These are phyloP conservation scores for Columbina picui DNA, from an alignment of 2,113 vertebrate genomes.

Conservation along the genomic window DNA sequence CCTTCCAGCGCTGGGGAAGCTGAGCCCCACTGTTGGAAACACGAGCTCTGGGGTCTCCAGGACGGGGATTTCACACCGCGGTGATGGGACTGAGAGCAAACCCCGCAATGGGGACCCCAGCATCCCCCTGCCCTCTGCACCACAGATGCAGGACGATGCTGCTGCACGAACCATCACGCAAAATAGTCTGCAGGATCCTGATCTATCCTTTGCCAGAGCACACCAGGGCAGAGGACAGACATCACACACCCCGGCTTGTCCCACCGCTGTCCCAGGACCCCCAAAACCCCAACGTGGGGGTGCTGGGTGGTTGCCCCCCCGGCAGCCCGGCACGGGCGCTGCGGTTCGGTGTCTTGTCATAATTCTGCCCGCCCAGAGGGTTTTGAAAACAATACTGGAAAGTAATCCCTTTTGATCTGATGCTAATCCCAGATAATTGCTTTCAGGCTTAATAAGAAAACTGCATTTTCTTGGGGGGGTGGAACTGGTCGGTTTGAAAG, in stretches of 20 bases:
- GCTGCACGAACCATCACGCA: accelerated
- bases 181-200: background rate
- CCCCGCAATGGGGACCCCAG: accelerated
- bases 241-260: accelerated
- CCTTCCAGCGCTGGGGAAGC: background rate
- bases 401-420: constrained; percentile 73
- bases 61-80: accelerated
- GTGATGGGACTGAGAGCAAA: accelerated
- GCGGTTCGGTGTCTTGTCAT: constrained; percentile 2
- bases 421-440: constrained; percentile 81
- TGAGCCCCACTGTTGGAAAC: background rate
- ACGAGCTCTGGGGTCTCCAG: background rate
- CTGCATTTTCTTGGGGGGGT: constrained; percentile 50
- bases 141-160: background rate
- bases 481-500: constrained; percentile 29
- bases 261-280: background rate
- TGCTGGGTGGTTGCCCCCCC: background rate
- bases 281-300: accelerated
- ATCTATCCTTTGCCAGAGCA: background rate
- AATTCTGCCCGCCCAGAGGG: constrained; percentile 54
- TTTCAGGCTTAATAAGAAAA: constrained; percentile 68
- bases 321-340: constrained; percentile 13
- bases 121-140: background rate
- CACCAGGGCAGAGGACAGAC: accelerated
- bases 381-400: constrained; percentile 73